Conservation (phyloP, 2,797 vertebrate species). For the Tamandua tetradactyla region DNA sequence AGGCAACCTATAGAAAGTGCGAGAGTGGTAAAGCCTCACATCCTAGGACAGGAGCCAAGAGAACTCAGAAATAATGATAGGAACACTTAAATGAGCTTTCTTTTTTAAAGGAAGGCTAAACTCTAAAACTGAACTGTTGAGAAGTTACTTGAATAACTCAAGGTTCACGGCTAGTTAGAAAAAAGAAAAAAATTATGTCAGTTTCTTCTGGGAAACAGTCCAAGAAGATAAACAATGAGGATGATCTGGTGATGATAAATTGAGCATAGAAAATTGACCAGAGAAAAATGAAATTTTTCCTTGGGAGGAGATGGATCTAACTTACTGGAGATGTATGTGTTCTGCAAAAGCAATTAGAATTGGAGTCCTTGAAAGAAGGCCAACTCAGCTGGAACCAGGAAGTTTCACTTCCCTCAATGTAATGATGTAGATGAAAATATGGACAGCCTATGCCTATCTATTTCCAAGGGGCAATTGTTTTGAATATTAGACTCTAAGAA, state of each 20-base stretch:
- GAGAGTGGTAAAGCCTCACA: background rate
- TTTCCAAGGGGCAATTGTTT: conserved; percentile 28
- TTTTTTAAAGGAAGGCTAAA: background rate
- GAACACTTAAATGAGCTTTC: background rate
- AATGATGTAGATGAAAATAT: conserved; percentile 20
- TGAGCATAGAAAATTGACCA: conserved; percentile 51
- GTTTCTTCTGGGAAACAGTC: conserved; percentile 54
- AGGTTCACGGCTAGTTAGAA: conserved; percentile 1
- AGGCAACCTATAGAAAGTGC: background rate
- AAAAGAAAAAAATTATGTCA: background rate
- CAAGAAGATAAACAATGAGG: conserved; percentile 49
- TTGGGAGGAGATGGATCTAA: conserved; percentile 19
- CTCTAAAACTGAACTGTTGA: background rate
- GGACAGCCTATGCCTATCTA: background rate
- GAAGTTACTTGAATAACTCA: background rate
- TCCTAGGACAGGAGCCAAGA: background rate
- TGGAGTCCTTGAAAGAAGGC: conserved; percentile 32
- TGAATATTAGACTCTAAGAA: conserved; percentile 29
- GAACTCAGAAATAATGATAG: background rate
- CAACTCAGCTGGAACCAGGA: conserved; percentile 52
- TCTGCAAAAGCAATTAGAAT: conserved; percentile 61
- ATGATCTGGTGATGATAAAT: conserved; percentile 53
- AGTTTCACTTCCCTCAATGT: conserved; percentile 45
- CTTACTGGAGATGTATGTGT: background rate
- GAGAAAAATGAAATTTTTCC: conserved; percentile 15